Base-by-base conservation (phyloP, 2,888 invertebrate species). In the Chrysolina oricalcia region DNA sequence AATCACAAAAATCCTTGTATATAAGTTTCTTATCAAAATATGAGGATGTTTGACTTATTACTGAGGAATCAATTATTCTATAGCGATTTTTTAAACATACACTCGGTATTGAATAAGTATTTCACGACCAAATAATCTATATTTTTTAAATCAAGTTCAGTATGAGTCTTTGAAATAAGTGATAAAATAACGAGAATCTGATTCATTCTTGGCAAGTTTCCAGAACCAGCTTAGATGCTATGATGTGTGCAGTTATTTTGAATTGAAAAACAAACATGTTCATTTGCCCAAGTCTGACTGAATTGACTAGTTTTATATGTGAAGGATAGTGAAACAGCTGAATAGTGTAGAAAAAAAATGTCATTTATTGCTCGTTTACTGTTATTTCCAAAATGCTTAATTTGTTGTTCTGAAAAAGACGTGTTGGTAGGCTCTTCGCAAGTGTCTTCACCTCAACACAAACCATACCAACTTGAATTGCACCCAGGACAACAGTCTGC, bases 401-500 rank as follows among this genome's bases (percentile, higher is more conserved):
- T 84, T 81, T 88, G 87, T 86, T 87, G 86, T 87, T 87, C 87
- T 87, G 86, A 87, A 84, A 86, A 86, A 84, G 86, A 87, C 86
- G 87, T 87, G 84, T 88, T 88, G 87, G 83, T 88, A 89, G 88
- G 88, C 86, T 89, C 89, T 83, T 87, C 89, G 80, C 87, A 88
- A 87, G 86, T 87, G 85, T 89, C 89, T 84, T 89, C 89, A 83
- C 89, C 89, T 81, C 88, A 88, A 85, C 88, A 89, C 83, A 89
- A 89, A 86, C 89, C 89, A 80, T 87, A 88, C 83, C 88, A 89
- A 82, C 87, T 89, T 84, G 89, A 89, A 84, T 86, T 89, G 86
- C 90, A 90, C 89, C 91, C 90, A 89, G 89, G 89, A 88, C 89
- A 89, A 85, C 88, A 88, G 59, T 95, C 95, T 90, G 92, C 93